Evolutionary conservation across 2,797 vertebrate genomes (phyloP).

Genomic region (Menidia menidia): DNA sequence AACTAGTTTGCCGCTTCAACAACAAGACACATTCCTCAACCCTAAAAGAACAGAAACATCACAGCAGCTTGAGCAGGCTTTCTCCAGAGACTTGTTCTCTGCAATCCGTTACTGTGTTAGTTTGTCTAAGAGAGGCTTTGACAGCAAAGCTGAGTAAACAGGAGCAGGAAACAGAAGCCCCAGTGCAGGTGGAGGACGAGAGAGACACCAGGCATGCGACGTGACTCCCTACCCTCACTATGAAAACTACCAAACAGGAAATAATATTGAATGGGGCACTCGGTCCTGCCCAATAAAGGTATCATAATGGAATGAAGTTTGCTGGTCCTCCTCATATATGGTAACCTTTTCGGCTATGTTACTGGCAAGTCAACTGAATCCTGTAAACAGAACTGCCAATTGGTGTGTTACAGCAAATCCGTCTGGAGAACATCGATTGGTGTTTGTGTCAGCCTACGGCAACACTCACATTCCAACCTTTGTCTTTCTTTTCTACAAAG

Average conservation of each 20-base stretch:
- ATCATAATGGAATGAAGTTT: slow-evolving; percentile 21
- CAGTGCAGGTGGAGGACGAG: slow-evolving; percentile 71
- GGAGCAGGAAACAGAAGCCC: slow-evolving; percentile 74
- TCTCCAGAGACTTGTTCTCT: slow-evolving; percentile 42
- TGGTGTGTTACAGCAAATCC: neutral
- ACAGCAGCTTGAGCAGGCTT: slow-evolving; percentile 28
- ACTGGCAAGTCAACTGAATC: slow-evolving; percentile 29
- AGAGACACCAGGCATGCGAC: slow-evolving; percentile 57
- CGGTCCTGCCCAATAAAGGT: slow-evolving; percentile 41
- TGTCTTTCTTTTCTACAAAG: slow-evolving; percentile 24
- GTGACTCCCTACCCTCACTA: slow-evolving; percentile 58
- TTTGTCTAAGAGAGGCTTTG: slow-evolving; percentile 61
- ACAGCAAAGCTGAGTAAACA: slow-evolving; percentile 82
- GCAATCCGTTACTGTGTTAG: slow-evolving; percentile 44
- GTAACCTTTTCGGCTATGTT: slow-evolving; percentile 32
- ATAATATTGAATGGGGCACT: slow-evolving; percentile 58
- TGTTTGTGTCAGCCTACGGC: slow-evolving; percentile 38
- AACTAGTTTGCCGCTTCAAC: slow-evolving; percentile 31
- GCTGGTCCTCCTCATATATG: slow-evolving; percentile 34
- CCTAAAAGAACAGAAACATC: slow-evolving; percentile 53
- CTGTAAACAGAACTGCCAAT: slow-evolving; percentile 10
- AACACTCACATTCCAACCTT: slow-evolving; percentile 24
- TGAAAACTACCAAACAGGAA: slow-evolving; percentile 78
- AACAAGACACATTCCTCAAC: slow-evolving; percentile 41
- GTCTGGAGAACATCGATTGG: slow-evolving; percentile 39